Conservation (phyloP, 2,888 invertebrate genomes). For the Cenopis cana region DNA sequence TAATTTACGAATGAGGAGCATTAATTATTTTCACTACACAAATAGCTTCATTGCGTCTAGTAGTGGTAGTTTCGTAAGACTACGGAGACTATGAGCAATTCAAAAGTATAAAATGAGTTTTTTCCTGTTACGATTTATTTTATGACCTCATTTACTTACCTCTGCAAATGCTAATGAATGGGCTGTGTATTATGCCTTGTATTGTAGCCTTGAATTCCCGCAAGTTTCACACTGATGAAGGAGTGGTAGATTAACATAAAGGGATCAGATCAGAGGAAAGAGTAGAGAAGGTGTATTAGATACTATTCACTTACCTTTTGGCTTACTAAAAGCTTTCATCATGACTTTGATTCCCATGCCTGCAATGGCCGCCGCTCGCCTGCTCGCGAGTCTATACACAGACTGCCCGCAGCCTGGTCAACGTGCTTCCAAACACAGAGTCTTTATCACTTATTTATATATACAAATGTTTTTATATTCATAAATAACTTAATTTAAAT, state of each 20-base stretch:
- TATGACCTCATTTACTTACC: background rate
- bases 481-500: conserved; percentile 63
- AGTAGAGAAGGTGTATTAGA: background rate
- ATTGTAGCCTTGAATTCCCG: too few relatives aligned
- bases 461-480: conserved; percentile 48
- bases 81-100: background rate
- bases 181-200: too few relatives aligned
- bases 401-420: conserved; percentile 58
- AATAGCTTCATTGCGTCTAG: conserved; percentile 3
- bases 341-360: conserved; percentile 95
- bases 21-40: conserved; percentile 8
- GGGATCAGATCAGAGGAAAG: background rate
- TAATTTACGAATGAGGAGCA: too few relatives aligned
- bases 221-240: too few relatives aligned
- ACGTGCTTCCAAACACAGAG: conserved; percentile 52
- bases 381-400: conserved; percentile 65
- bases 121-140: background rate
- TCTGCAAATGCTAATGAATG: background rate
- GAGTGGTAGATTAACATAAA: background rate
- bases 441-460: conserved; percentile 52
- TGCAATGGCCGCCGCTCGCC: conserved; percentile 80
- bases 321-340: conserved; percentile 94
- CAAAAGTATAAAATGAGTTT: background rate
- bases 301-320: conserved; percentile 87
- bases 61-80: background rate